These are phyloP conservation scores for Pogona vitticeps DNA, from an alignment of 2,113 vertebrate species.

Conservation along the genomic window DNA sequence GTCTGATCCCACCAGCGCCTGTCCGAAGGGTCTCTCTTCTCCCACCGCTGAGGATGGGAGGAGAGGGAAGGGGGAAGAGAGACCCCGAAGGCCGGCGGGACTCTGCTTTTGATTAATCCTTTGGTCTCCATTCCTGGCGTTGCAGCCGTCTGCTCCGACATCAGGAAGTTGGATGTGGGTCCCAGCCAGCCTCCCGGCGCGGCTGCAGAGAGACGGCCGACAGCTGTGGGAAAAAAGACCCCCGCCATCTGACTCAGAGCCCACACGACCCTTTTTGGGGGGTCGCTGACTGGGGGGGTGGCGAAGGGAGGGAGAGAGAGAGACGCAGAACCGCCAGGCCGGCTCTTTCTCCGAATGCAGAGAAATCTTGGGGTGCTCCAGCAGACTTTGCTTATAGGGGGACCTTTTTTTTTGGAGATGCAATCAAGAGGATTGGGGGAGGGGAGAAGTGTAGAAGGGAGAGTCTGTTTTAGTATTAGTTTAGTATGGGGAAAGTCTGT, in stretches of 20 bases:
- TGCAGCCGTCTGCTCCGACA: rapidly evolving
- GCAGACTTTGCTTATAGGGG: not conserved
- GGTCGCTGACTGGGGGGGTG: not conserved
- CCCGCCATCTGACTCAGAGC: not conserved
- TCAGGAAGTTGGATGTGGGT: not conserved
- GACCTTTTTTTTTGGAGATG: not conserved
- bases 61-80: not conserved
- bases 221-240: conserved; percentile 14
- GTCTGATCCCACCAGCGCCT: not conserved
- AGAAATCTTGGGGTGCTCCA: not conserved
- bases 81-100: no score
- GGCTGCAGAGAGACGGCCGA: not conserved
- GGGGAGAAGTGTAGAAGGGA: no score
- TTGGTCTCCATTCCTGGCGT: not conserved
- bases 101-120: conserved; percentile 12
- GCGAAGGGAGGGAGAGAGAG: no score
- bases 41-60: not conserved
- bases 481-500: no score
- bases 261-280: not conserved
- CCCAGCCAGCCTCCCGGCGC: rapidly evolving
- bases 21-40: not conserved
- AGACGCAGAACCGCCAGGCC: not conserved
- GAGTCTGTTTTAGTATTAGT: no score
- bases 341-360: not conserved
- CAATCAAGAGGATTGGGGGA: not conserved